Base-by-base conservation (phyloP, 2,888 invertebrate genomes). In the Cerastis rubricosa region DNA sequence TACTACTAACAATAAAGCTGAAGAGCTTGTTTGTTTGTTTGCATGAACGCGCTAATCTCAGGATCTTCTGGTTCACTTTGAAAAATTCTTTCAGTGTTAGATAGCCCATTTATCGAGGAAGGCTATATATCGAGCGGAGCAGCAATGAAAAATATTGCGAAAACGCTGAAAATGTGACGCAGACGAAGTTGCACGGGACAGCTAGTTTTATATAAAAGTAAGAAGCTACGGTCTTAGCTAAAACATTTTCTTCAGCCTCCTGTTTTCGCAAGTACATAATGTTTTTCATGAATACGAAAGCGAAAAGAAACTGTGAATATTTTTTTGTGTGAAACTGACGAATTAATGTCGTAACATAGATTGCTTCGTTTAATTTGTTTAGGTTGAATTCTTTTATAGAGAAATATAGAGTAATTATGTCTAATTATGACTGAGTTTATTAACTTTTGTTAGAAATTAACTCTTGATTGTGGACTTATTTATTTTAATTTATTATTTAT, bases 231-330 rank as follows among this genome's bases (percentile, higher is more conserved):
- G 51, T 68, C 43, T 40, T 73, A 51, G 54, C 78, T 69, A 47
- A 61, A 81, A 75, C 45, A 64, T 76, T 77, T 76, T 75, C 51
- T 75, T 67, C 29, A 67, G 74, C 65, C n/a, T 17, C 6, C 49
- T 80, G 67, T 80, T 83, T 83, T 70, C 69, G 59, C 57, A 69
- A 83, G 75, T 72, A 78, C 47, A 68, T 85, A 78, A 80, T 83
- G 87, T 83, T 83, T 86, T 86, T 85, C 87, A 86, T 86, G 85
- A 86, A 86, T 86, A 86, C 83, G 35, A 77, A 87, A 83, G 85
- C 35, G 68, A 64, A 78, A 76, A 59, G 67, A 70, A 75, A 74
- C 71, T 72, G 78, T 80, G 78, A 83, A 87, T 86, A 85, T 65
- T 75, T 83, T 84, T 78, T 83, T 57, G 49, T 40, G 80, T 79